Evolutionary conservation across 2,888 invertebrate species (phyloP).

Genomic region (Idaea straminata): DNA sequence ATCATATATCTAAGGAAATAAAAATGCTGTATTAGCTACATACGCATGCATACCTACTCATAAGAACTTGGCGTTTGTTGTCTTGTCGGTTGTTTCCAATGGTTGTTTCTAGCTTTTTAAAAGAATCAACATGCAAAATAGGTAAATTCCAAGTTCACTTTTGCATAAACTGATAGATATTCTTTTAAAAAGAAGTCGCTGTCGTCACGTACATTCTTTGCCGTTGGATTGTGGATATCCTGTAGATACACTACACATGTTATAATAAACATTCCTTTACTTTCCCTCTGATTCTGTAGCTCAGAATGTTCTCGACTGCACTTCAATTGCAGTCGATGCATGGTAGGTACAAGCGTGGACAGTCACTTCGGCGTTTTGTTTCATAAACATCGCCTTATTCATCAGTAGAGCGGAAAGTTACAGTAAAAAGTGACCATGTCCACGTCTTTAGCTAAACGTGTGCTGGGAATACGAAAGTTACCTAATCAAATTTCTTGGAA

Average conservation of each 20-base stretch:
- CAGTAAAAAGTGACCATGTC: constrained; percentile 27
- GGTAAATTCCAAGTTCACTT: background rate
- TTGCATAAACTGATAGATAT: background rate
- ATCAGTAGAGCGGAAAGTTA: constrained; percentile 54
- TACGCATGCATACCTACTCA: too few relatives aligned
- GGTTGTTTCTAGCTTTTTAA: too few relatives aligned
- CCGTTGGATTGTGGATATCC: background rate
- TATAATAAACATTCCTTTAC: constrained; percentile 13
- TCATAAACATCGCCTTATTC: constrained; percentile 63
- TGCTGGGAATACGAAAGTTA: background rate
- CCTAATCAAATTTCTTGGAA: constrained; percentile 2
- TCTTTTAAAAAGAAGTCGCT: background rate
- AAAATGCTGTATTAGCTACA: too few relatives aligned
- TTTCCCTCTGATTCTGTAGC: constrained; percentile 17
- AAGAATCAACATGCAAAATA: too few relatives aligned
- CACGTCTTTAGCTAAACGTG: background rate
- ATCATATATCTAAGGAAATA: too few relatives aligned
- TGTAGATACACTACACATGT: background rate
- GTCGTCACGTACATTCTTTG: background rate
- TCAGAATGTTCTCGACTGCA: constrained; percentile 45
- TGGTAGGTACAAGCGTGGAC: constrained; percentile 29
- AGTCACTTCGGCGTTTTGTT: constrained; percentile 50
- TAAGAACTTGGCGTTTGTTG: too few relatives aligned
- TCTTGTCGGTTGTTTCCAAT: too few relatives aligned
- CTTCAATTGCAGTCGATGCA: constrained; percentile 34